Conservation (phyloP, 1,140 invertebrate genomes). For the Cotesia chilonis region DNA sequence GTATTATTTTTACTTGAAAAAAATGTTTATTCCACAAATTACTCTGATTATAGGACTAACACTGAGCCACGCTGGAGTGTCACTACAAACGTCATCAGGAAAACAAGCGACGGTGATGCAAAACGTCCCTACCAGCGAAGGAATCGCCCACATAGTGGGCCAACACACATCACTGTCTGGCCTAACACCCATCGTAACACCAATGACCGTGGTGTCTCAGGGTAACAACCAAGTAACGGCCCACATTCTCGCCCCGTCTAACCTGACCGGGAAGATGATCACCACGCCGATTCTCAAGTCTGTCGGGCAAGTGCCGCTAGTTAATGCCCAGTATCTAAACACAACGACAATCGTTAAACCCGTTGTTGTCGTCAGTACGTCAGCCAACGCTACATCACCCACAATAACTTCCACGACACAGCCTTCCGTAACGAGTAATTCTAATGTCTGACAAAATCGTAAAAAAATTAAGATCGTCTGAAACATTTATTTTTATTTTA, state of each 20-base stretch:
- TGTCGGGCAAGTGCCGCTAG: slow-evolving; percentile 62
- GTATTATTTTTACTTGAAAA: not conserved
- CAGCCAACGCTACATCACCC: slow-evolving; percentile 52
- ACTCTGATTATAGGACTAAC: slow-evolving; percentile 53
- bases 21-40: too few relatives aligned
- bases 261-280: slow-evolving; percentile 62
- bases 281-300: slow-evolving; percentile 63
- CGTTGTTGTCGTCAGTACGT: slow-evolving; percentile 60
- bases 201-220: slow-evolving; percentile 66
- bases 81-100: slow-evolving; percentile 54
- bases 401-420: slow-evolving; percentile 53
- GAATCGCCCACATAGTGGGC: slow-evolving; percentile 63
- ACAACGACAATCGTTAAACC: slow-evolving; percentile 64
- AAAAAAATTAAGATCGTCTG: slow-evolving; percentile 49
- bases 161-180: slow-evolving; percentile 60
- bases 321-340: slow-evolving; percentile 66
- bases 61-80: slow-evolving; percentile 61
- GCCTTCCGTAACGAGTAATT: slow-evolving; percentile 55
- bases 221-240: slow-evolving; percentile 61
- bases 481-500: slow-evolving; percentile 42
- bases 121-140: slow-evolving; percentile 58
- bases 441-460: slow-evolving; percentile 62
- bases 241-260: slow-evolving; percentile 61
- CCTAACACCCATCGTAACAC: slow-evolving; percentile 62
- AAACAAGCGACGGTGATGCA: slow-evolving; percentile 57